Percentiles rank a stretch among this genome's conserved stretches.
phyloP scores from a whole-genome alignment of 53 echinoderm and acorn worm species.

The Echinometra lucunter region DNA sequence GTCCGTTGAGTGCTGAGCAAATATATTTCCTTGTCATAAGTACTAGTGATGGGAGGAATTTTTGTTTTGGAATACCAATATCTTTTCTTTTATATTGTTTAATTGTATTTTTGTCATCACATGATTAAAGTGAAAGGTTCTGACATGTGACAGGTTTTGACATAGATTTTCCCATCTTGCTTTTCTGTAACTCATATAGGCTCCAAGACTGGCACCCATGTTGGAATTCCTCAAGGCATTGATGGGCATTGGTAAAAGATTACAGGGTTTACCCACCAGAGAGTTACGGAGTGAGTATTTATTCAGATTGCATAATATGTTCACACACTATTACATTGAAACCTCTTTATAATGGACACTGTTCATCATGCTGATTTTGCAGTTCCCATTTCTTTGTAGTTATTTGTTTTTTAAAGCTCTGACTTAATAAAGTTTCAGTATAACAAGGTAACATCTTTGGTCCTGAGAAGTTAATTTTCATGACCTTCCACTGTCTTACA shows the following conservation, averaged over 20 bases:
- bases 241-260: conserved; percentile 90
- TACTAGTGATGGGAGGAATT: too few species aligned
- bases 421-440: neutral
- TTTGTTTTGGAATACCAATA: too few species aligned
- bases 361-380: neutral
- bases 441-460: neutral
- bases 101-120: too few species aligned
- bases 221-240: conserved; percentile 91
- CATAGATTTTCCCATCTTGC: neutral
- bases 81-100: too few species aligned
- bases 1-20: too few species aligned
- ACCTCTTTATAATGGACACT: neutral
- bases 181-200: conserved; percentile 65
- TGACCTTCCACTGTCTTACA: neutral
- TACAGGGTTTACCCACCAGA: conserved; percentile 94
- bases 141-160: too few species aligned
- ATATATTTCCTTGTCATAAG: too few species aligned
- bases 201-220: conserved; percentile 91
- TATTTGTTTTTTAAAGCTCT: neutral
- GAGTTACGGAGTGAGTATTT: conserved; percentile 94
- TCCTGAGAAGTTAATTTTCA: neutral
- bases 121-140: too few species aligned
- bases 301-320: neutral
- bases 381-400: neutral
- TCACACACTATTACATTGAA: neutral